Conservation (phyloP, 2,888 invertebrate genomes). For the Drosophila neoperkinsi region DNA sequence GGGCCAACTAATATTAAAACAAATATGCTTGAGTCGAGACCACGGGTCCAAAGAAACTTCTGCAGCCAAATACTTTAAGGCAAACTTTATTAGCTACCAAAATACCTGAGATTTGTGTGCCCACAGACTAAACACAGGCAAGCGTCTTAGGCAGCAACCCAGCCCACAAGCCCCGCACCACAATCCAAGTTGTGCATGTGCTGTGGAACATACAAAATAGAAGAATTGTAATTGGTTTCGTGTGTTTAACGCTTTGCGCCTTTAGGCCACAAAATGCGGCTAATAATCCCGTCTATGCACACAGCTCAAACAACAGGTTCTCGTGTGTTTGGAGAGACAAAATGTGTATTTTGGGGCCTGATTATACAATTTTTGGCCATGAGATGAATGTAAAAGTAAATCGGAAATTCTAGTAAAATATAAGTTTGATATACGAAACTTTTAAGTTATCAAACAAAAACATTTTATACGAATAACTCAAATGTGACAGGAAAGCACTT, state of each 20-base stretch:
- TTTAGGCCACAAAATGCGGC: constrained; percentile 45
- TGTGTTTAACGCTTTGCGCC: constrained; percentile 74
- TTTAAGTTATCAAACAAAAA: neutral
- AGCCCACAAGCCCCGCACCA: neutral
- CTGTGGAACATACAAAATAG: constrained; percentile 43
- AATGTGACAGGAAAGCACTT: neutral
- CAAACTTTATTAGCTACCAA: constrained; percentile 76
- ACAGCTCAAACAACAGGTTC: constrained; percentile 50
- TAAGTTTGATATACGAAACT: constrained; percentile 19
- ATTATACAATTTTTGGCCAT: neutral
- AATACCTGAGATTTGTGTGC: constrained; percentile 77
- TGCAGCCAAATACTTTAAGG: constrained; percentile 72
- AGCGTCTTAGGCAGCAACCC: constrained; percentile 14
- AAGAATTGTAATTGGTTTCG: constrained; percentile 72
- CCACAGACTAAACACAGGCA: constrained; percentile 26
- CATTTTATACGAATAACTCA: neutral
- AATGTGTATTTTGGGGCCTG: constrained; percentile 12
- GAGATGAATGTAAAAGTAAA: constrained; percentile 11
- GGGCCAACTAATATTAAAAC: constrained; percentile 73
- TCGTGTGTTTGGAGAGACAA: constrained; percentile 8
- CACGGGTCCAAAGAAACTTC: constrained; percentile 40
- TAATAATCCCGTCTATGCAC: constrained; percentile 70
- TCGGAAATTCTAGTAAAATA: constrained; percentile 14
- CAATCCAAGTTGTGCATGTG: constrained; percentile 28
- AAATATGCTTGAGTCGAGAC: constrained; percentile 59